Conservation (phyloP, 1,140 invertebrate species). For the Papilio machaon region DNA sequence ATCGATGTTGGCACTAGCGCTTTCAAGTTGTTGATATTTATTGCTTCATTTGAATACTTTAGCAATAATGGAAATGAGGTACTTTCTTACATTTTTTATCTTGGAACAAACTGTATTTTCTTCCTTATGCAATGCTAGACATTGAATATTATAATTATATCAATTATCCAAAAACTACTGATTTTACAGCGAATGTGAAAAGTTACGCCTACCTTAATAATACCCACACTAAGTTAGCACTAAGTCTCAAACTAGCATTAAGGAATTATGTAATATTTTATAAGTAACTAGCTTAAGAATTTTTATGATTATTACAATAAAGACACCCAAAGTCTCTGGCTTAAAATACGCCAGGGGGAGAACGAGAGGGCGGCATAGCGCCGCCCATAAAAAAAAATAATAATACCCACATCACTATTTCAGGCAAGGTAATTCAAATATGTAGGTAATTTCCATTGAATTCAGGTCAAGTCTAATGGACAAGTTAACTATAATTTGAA, state of each 20-base stretch:
- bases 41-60: slow-evolving; percentile 28
- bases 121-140: background rate
- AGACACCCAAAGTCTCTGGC: too few relatives aligned
- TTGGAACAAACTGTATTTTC: background rate
- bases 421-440: background rate
- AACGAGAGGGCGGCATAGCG: too few relatives aligned
- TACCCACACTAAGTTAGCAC: too few relatives aligned
- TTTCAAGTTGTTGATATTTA: slow-evolving; percentile 25
- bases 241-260: too few relatives aligned
- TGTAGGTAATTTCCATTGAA: too few relatives aligned
- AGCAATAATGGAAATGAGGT: slow-evolving; percentile 20
- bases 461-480: too few relatives aligned
- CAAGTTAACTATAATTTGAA: too few relatives aligned
- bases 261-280: too few relatives aligned
- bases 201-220: background rate
- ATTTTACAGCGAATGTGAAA: background rate
- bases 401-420: background rate
- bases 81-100: slow-evolving; percentile 2
- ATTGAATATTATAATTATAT: background rate
- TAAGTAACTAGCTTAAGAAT: too few relatives aligned
- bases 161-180: background rate
- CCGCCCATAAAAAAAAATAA: too few relatives aligned
- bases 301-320: too few relatives aligned
- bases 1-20: slow-evolving; percentile 5
- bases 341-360: too few relatives aligned